phyloP scores from a whole-genome alignment of 2,888 invertebrate species.

The Agrotis segetum region DNA sequence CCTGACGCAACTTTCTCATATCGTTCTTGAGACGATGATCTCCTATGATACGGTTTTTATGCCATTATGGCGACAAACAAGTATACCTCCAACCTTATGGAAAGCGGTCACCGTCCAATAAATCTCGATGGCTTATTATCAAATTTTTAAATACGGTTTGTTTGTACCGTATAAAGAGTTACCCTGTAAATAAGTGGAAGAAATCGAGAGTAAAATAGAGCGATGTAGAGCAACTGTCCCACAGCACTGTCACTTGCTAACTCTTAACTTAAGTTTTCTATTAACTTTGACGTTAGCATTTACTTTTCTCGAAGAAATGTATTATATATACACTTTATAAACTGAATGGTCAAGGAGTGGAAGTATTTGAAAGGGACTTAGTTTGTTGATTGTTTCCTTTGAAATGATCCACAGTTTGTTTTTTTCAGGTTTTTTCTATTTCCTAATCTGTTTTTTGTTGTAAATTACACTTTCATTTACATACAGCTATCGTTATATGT shows the following conservation, averaged over 20 bases:
- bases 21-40: no score
- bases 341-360: background rate
- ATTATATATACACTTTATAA: background rate
- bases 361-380: background rate
- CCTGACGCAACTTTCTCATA: background rate
- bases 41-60: no score
- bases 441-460: background rate
- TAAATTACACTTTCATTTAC: background rate
- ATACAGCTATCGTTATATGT: no score
- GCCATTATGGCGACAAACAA: no score
- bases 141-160: no score
- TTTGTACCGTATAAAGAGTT: no score
- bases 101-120: no score
- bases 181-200: background rate
- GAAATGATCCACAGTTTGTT: background rate
- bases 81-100: no score
- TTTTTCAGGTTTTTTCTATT: background rate
- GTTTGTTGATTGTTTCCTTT: background rate
- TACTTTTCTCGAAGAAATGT: slow-evolving; percentile 12
- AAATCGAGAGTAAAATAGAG: slow-evolving; percentile 6
- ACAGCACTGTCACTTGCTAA: background rate
- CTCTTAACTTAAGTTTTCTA: slow-evolving; percentile 13
- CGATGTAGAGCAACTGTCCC: background rate
- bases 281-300: slow-evolving; percentile 34
- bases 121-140: no score